A percentile compares a stretch with the other conserved stretches of the same genome.
Evolutionary conservation across 1,140 invertebrate species (phyloP).

Genomic region (Zaprionus ornatus): DNA sequence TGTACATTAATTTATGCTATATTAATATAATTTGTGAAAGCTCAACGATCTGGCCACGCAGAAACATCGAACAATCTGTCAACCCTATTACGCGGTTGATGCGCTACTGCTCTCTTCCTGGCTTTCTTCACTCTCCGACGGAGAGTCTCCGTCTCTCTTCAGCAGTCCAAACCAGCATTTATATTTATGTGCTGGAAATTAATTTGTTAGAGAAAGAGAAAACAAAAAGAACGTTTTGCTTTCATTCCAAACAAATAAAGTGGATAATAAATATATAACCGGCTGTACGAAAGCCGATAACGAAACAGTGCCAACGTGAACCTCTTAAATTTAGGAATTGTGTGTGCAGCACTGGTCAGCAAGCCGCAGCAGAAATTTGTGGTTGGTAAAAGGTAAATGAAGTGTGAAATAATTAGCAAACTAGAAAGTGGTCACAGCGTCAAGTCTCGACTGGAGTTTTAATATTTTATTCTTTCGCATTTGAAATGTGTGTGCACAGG

Average conservation of each 20-base stretch:
- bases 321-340: conserved; percentile 4
- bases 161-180: conserved; percentile 59
- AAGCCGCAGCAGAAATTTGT: conserved; percentile 59
- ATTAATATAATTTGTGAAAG: too few species aligned
- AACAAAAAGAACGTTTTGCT: conserved; percentile 78
- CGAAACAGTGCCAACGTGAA: conserved; percentile 14
- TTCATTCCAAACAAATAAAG: conserved; percentile 70
- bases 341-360: conserved; percentile 50
- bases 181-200: conserved; percentile 77
- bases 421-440: conserved; percentile 2
- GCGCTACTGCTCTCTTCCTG: conserved; percentile 51
- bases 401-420: neutral
- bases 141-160: conserved; percentile 64
- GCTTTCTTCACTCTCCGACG: conserved; percentile 58
- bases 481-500: conserved; percentile 45
- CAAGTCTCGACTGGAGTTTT: conserved; percentile 24
- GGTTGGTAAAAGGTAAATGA: conserved; percentile 70
- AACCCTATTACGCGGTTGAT: conserved; percentile 28
- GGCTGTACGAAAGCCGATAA: neutral
- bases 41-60: too few species aligned
- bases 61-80: conserved; percentile 12
- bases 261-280: conserved; percentile 44
- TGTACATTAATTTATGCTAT: too few species aligned
- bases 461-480: conserved; percentile 38
- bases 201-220: conserved; percentile 82